Evolutionary conservation across 23 tunicate species (phyloP).

Genomic region (Clavelina lepadiformis): DNA sequence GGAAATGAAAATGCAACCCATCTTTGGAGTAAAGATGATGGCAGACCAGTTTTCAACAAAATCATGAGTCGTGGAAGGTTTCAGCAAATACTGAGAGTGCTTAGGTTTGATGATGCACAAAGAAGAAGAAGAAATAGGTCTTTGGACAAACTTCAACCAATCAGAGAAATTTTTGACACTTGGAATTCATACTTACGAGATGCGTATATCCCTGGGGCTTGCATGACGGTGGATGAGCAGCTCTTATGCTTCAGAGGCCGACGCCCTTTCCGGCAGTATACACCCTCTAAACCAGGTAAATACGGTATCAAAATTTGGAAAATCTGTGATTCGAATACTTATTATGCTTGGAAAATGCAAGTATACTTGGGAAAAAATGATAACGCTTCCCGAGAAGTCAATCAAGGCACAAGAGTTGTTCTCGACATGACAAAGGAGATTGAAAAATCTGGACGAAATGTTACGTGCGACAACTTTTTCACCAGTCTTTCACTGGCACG

Average conservation of each 20-base stretch:
- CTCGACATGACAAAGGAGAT: conserved; percentile 16
- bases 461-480: conserved; percentile 20
- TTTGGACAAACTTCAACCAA: conserved; percentile 21
- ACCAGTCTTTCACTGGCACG: conserved; percentile 19
- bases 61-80: conserved; percentile 15
- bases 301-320: conserved; percentile 30
- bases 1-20: conserved; percentile 19
- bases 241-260: conserved; percentile 20
- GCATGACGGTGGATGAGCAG: conserved; percentile 22
- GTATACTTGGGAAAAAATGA: conserved; percentile 19
- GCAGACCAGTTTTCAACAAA: conserved; percentile 21
- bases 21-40: conserved; percentile 28
- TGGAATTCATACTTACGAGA: conserved; percentile 22
- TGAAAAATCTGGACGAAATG: conserved; percentile 19
- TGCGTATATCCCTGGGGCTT: conserved; percentile 26
- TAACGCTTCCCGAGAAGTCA: conserved; percentile 20
- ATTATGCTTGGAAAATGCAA: conserved; percentile 30
- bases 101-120: conserved; percentile 27
- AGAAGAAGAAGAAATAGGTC: conserved; percentile 23
- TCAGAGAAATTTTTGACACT: conserved; percentile 18
- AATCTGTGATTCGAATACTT: conserved; percentile 21
- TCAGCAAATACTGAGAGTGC: conserved; percentile 26
- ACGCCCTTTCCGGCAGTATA: conserved; percentile 24
- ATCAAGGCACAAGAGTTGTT: conserved; percentile 30
- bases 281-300: conserved; percentile 11